phyloP scores from a whole-genome alignment of 1,140 invertebrate species.

The Pseudomyrmex pallidus region DNA sequence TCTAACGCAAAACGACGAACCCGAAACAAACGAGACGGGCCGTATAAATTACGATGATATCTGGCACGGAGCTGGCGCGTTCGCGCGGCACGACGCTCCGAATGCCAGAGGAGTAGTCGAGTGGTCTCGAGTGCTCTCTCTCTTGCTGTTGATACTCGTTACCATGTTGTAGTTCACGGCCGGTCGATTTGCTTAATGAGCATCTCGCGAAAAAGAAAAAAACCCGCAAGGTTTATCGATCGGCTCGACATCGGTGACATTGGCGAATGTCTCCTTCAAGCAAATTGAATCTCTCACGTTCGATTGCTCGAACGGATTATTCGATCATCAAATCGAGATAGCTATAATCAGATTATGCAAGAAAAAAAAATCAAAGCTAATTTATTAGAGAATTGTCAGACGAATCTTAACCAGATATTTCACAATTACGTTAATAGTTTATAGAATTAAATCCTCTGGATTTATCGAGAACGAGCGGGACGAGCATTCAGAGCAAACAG shows the following conservation, averaged over 20 bases:
- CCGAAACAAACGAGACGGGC: slow-evolving; percentile 66
- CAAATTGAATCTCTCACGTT: slow-evolving; percentile 15
- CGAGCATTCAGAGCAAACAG: neutral
- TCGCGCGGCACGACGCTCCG: slow-evolving; percentile 23
- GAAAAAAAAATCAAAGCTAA: slow-evolving; percentile 5
- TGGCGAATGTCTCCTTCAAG: slow-evolving; percentile 25
- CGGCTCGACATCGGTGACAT: slow-evolving; percentile 10
- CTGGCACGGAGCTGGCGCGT: slow-evolving; percentile 35
- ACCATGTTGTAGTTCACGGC: slow-evolving; percentile 49
- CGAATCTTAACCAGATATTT: neutral
- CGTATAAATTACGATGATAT: slow-evolving; percentile 76
- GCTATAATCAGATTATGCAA: neutral
- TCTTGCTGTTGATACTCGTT: slow-evolving; percentile 63
- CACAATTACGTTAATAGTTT: neutral
- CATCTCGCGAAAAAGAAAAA: neutral
- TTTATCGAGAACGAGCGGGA: neutral
- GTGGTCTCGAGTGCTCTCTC: slow-evolving; percentile 39
- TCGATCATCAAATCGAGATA: neutral
- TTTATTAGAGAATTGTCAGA: neutral
- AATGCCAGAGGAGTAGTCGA: slow-evolving; percentile 40
- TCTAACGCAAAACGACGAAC: slow-evolving; percentile 57
- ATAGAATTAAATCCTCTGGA: neutral
- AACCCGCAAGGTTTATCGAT: slow-evolving; percentile 47
- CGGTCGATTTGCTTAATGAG: slow-evolving; percentile 67
- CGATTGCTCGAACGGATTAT: neutral